These are phyloP conservation scores for Craterocephalus amniculus DNA, from an alignment of 2,797 vertebrate genomes.

Conservation along the genomic window DNA sequence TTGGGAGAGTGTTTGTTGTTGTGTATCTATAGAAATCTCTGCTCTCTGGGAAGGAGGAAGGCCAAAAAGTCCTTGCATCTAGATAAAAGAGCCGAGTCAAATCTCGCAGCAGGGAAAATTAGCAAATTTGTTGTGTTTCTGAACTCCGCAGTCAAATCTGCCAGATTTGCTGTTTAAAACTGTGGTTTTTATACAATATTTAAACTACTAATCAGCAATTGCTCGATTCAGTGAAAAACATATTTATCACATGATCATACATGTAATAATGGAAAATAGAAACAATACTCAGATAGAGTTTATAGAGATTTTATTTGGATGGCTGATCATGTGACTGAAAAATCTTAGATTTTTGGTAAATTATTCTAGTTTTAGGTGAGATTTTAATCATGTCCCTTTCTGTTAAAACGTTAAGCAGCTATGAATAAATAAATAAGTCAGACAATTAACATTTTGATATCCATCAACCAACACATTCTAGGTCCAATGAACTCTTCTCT, in stretches of 20 bases:
- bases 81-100: background rate
- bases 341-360: no score
- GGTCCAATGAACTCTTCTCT: background rate
- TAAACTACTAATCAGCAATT: background rate
- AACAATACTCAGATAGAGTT: background rate
- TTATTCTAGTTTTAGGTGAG: background rate
- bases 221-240: background rate
- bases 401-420: background rate
- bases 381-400: background rate
- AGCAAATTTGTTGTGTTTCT: no score
- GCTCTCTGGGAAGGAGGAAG: slow-evolving; percentile 36
- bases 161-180: background rate
- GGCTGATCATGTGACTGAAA: no score
- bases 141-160: background rate
- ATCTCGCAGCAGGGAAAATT: no score
- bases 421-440: background rate
- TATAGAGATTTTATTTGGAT: no score
- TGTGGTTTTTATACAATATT: no score
- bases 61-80: slow-evolving; percentile 12
- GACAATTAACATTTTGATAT: background rate
- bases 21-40: slow-evolving; percentile 54
- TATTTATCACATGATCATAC: no score
- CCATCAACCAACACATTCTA: background rate
- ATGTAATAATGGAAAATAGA: no score
- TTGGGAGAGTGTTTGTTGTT: slow-evolving; percentile 59